Conservation (phyloP, 2,113 vertebrate species). For the Heterotis niloticus region DNA sequence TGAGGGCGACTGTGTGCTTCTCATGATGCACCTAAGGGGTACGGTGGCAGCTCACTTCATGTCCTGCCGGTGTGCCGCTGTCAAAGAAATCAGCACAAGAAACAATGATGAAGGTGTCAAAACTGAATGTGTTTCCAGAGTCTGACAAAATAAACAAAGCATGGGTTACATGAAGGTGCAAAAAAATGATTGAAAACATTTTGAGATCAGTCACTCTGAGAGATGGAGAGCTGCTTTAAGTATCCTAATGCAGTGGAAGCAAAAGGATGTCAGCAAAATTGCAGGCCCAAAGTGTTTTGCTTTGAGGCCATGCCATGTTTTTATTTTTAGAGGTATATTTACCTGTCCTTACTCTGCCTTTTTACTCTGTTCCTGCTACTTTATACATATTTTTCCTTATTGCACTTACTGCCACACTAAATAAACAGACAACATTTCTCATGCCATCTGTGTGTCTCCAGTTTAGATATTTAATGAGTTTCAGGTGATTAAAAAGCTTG, state of each 20-base stretch:
- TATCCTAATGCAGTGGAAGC: neutral
- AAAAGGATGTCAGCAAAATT: neutral
- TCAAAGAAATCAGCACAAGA: no score
- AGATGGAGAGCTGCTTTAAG: no score
- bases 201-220: no score
- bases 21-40: neutral
- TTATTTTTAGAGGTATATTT: no score
- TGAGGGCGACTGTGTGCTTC: neutral
- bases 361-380: neutral
- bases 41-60: neutral
- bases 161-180: no score
- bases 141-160: no score
- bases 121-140: no score
- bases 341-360: neutral
- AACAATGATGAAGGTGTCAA: no score
- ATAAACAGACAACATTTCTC: neutral
- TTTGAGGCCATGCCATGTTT: no score
- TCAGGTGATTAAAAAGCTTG: neutral
- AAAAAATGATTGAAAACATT: no score
- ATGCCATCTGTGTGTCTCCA: neutral
- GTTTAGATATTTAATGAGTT: conserved; percentile 3
- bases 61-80: no score
- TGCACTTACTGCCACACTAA: neutral
- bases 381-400: neutral
- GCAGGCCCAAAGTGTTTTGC: neutral